A percentile compares a stretch with the other conserved stretches of the same genome.
phyloP scores from a whole-genome alignment of 2,797 vertebrate species.

The Scyliorhinus canicula region DNA sequence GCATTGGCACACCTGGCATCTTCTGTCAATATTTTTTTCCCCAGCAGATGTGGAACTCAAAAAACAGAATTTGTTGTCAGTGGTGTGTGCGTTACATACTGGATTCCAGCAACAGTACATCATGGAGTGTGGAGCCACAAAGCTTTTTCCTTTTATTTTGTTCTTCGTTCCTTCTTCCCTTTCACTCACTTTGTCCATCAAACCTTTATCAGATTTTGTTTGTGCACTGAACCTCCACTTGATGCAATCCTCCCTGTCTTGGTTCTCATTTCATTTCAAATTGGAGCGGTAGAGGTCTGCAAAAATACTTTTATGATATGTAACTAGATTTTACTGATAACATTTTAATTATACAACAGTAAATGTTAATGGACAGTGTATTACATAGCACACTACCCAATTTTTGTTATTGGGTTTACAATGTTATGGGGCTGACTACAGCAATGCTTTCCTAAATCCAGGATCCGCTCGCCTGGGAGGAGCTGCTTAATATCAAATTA shows the following conservation, averaged over 20 bases:
- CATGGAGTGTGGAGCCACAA: neutral
- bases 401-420: neutral
- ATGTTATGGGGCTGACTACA: neutral
- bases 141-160: neutral
- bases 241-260: neutral
- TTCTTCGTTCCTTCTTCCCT: no score
- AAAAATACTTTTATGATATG: neutral
- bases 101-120: neutral
- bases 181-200: neutral
- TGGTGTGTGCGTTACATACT: neutral
- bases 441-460: neutral
- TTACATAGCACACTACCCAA: no score
- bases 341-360: neutral
- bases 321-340: neutral
- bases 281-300: neutral
- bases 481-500: neutral
- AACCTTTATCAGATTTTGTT: neutral
- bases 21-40: neutral
- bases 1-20: neutral
- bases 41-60: neutral
- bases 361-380: neutral
- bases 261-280: neutral
- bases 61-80: neutral
- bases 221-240: neutral
- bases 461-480: neutral